A percentile compares a stretch with the other conserved stretches of the same genome.
Evolutionary conservation across 2,888 invertebrate species (phyloP).

Genomic region (Idaea biselata): DNA sequence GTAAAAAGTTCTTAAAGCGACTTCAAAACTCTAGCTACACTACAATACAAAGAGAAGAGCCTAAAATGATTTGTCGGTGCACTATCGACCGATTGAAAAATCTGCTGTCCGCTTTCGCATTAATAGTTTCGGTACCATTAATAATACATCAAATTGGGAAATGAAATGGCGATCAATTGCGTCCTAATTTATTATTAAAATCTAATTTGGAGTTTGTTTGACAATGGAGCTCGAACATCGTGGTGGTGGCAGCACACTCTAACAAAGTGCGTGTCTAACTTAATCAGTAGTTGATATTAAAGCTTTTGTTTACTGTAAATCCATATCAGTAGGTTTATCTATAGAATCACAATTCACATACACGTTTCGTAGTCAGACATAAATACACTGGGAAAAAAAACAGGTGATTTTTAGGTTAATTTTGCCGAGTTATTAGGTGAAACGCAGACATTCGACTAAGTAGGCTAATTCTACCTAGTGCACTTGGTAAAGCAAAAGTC

Average conservation of each 20-base stretch:
- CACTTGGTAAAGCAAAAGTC: no score
- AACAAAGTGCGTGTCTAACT: not conserved
- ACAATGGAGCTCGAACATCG: not conserved
- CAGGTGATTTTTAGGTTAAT: no score
- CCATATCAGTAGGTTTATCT: not conserved
- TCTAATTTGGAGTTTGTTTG: conserved; percentile 11
- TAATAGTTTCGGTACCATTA: not conserved
- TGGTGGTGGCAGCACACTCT: not conserved
- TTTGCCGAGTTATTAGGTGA: no score
- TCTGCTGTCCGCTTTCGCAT: not conserved
- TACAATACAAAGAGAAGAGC: no score
- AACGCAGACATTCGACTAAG: no score
- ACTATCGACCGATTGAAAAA: not conserved
- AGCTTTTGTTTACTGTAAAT: not conserved
- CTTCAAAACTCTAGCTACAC: no score
- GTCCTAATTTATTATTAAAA: conserved; percentile 17
- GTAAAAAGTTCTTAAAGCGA: no score
- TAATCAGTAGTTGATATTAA: not conserved
- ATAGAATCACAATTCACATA: not conserved
- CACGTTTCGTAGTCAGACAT: no score
- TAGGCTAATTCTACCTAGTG: no score
- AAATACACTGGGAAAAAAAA: no score
- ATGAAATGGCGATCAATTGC: conserved; percentile 24
- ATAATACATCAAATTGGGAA: conserved; percentile 5
- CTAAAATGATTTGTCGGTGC: no score